These are phyloP conservation scores for Psittacula derbiana DNA, from an alignment of 2,797 vertebrate species.

Conservation along the genomic window DNA sequence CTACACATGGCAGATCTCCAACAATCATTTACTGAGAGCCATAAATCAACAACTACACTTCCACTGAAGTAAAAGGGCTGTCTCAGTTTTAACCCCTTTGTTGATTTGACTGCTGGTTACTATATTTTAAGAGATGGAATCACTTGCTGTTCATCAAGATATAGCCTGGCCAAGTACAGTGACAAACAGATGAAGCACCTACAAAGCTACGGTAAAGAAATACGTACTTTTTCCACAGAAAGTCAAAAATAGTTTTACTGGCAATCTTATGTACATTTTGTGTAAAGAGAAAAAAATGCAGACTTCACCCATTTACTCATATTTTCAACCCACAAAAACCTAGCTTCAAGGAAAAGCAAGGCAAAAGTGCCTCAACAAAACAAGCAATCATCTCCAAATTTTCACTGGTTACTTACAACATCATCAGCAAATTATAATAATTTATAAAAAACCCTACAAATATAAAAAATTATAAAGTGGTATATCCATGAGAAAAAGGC, in stretches of 20 bases:
- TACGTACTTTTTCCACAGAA: background rate
- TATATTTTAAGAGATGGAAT: background rate
- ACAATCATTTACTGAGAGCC: conserved; percentile 77
- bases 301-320: background rate
- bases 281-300: background rate
- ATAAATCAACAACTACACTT: conserved; percentile 68
- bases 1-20: conserved; percentile 65
- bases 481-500: background rate
- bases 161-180: background rate
- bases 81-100: conserved; percentile 71
- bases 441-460: background rate
- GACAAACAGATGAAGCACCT: background rate
- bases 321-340: background rate
- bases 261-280: background rate
- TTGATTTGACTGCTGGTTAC: background rate
- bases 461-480: background rate
- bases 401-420: background rate
- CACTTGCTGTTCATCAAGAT: background rate
- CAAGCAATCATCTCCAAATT: background rate
- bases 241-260: background rate
- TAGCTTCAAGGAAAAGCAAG: background rate
- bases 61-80: conserved; percentile 25
- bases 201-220: background rate
- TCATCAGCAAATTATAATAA: background rate
- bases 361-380: background rate